Evolutionary conservation across 2,113 vertebrate species (phyloP).

Genomic region (Cynoglossus semilaevis): DNA sequence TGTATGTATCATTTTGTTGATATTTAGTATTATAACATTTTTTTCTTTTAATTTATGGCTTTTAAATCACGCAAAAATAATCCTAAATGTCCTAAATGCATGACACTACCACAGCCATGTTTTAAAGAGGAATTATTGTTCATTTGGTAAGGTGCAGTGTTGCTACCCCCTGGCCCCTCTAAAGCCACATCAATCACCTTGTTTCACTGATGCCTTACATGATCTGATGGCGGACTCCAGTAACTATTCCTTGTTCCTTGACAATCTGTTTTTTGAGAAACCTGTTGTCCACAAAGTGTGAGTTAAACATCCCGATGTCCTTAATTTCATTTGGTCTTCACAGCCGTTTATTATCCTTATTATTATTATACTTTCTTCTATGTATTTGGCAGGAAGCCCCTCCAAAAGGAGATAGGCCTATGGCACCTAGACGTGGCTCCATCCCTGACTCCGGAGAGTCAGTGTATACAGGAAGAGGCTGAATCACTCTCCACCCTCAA

Average conservation of each 20-base stretch:
- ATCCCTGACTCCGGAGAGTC: constrained; percentile 81
- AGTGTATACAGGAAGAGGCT: constrained; percentile 82
- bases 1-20: too few species aligned
- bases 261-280: constrained; percentile 84
- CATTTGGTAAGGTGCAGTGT: too few species aligned
- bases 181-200: too few species aligned
- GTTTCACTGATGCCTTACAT: constrained; percentile 4
- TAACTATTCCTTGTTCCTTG: constrained; percentile 74
- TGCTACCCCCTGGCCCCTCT: too few species aligned
- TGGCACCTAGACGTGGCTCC: constrained; percentile 81
- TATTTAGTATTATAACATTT: too few species aligned
- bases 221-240: constrained; percentile 63
- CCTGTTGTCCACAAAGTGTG: constrained; percentile 80
- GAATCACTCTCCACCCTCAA: constrained; percentile 54
- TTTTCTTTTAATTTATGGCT: too few species aligned
- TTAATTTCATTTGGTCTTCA: neutral
- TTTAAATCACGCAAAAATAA: too few species aligned
- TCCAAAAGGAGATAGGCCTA: constrained; percentile 68
- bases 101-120: too few species aligned
- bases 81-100: too few species aligned
- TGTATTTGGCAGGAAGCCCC: constrained; percentile 65
- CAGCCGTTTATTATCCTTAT: neutral
- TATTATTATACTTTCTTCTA: neutral
- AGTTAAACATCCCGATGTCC: constrained; percentile 43
- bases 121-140: too few species aligned